These are phyloP conservation scores for Acleris literana DNA, from an alignment of 2,888 invertebrate genomes.

Conservation along the genomic window DNA sequence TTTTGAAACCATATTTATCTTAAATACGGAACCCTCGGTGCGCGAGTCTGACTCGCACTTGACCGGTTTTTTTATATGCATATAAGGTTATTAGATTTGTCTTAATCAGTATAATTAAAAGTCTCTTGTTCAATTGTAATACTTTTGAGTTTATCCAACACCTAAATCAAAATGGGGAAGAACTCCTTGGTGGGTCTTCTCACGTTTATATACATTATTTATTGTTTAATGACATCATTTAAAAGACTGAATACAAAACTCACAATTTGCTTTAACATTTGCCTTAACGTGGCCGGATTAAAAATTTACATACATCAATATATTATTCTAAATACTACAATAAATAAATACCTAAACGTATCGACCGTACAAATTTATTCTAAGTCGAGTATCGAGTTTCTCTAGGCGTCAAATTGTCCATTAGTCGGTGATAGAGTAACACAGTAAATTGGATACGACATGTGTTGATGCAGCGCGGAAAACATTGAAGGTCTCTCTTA, in stretches of 20 bases:
- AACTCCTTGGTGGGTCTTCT: too few species aligned
- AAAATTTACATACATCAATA: constrained; percentile 16
- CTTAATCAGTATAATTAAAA: too few species aligned
- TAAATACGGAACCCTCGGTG: too few species aligned
- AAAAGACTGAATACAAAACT: constrained; percentile 13
- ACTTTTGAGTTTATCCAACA: too few species aligned
- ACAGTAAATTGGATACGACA: constrained; percentile 18
- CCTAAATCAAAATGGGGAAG: too few species aligned
- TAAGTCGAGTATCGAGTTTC: constrained; percentile 52
- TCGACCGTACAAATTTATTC: constrained; percentile 8
- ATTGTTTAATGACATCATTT: constrained; percentile 9
- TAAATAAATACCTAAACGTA: constrained; percentile 15
- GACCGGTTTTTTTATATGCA: too few species aligned
- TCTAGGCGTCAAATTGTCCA: constrained; percentile 46
- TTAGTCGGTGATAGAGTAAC: constrained; percentile 21
- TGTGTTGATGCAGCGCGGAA: constrained; percentile 1
- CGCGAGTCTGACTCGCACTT: too few species aligned
- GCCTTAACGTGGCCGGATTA: constrained; percentile 7
- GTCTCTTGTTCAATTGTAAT: too few species aligned
- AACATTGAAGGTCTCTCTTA: background rate
- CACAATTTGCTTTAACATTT: constrained; percentile 10
- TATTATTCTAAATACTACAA: constrained; percentile 19
- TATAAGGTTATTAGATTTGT: too few species aligned
- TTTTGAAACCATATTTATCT: too few species aligned
- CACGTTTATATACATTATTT: too few species aligned